Percentiles rank a stretch among this genome's conserved stretches.
phyloP scores from a whole-genome alignment of 1,140 invertebrate species.

The Rhyacophila brunnea region DNA sequence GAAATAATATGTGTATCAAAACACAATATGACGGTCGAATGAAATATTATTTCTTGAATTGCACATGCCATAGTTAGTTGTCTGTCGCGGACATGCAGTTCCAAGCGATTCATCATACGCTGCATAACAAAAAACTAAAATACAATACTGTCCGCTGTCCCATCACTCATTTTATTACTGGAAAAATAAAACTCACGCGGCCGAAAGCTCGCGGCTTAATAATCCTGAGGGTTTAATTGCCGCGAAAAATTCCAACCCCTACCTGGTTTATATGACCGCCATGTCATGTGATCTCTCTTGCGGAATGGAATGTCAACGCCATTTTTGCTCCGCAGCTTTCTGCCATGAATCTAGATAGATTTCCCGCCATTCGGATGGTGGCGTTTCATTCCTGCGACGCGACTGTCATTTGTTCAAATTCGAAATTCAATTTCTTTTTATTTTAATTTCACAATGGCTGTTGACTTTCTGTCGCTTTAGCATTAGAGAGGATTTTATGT shows the following conservation, averaged over 20 bases:
- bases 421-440: constrained; percentile 17
- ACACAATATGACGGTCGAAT: too few species aligned
- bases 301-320: constrained; percentile 18
- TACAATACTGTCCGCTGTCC: too few species aligned
- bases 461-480: background rate
- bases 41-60: too few species aligned
- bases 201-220: too few species aligned
- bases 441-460: constrained; percentile 8
- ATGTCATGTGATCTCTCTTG: constrained; percentile 12
- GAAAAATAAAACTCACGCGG: too few species aligned
- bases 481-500: too few species aligned
- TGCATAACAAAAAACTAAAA: too few species aligned
- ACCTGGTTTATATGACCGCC: constrained; percentile 13
- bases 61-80: too few species aligned
- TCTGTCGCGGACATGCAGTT: too few species aligned
- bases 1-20: too few species aligned
- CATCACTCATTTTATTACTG: too few species aligned
- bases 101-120: too few species aligned
- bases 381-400: constrained; percentile 9
- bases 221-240: constrained; percentile 20
- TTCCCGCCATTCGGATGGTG: background rate
- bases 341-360: constrained; percentile 11
- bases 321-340: background rate
- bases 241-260: constrained; percentile 20
- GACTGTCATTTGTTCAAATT: constrained; percentile 15